Evolutionary conservation across 2,797 vertebrate genomes (phyloP).

Genomic region (Pagetopsis macropterus): DNA sequence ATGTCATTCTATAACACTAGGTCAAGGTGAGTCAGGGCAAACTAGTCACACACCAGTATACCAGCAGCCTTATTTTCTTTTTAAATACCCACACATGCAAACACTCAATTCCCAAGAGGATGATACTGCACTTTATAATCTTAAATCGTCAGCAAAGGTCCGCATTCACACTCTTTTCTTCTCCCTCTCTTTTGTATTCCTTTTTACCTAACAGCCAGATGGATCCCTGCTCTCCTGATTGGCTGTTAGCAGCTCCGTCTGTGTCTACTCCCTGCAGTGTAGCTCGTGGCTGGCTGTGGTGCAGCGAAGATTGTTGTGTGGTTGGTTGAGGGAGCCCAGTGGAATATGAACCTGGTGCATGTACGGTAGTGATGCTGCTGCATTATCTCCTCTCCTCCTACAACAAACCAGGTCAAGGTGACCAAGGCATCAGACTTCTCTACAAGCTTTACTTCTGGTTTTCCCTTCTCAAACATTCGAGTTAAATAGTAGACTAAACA

Average conservation of each 20-base stretch:
- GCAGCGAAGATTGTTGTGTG: conserved; percentile 44
- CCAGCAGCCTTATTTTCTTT: conserved; percentile 16
- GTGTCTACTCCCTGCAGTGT: conserved; percentile 45
- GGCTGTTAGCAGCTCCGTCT: conserved; percentile 59
- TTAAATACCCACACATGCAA: conserved; percentile 24
- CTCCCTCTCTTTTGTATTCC: conserved; percentile 26
- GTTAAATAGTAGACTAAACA: conserved; percentile 14
- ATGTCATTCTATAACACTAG: conserved; percentile 32
- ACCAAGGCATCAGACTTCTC: conserved; percentile 57
- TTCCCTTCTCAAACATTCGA: conserved; percentile 27
- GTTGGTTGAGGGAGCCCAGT: conserved; percentile 54
- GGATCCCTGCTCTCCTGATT: conserved; percentile 57
- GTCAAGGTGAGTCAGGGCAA: conserved; percentile 52
- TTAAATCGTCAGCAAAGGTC: conserved; percentile 65
- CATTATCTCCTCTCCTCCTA: conserved; percentile 56
- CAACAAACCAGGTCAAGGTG: conserved; percentile 82
- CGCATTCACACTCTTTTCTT: conserved; percentile 42
- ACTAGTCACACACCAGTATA: conserved; percentile 28
- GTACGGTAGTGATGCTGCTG: conserved; percentile 54
- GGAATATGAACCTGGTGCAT: conserved; percentile 63
- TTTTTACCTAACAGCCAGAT: conserved; percentile 41
- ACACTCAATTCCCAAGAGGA: conserved; percentile 61
- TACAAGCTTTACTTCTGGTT: conserved; percentile 28
- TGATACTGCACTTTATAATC: conserved; percentile 76
- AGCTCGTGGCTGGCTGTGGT: conserved; percentile 46